Base-by-base conservation (phyloP, 2,113 vertebrate genomes). In the Manacus vitellinus region DNA sequence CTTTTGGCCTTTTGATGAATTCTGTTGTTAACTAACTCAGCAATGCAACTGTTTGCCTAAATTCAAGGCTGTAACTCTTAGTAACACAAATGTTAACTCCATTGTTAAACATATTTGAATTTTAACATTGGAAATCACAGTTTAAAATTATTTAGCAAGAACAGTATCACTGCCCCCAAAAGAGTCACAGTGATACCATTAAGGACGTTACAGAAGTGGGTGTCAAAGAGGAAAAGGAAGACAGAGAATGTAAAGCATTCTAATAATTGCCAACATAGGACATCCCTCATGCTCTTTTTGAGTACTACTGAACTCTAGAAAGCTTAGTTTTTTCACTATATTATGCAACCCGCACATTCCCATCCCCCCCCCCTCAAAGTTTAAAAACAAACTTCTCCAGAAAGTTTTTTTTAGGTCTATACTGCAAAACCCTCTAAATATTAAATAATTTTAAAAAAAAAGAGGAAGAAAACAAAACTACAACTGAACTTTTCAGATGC, bases 201-300 rank as follows among this genome's bases (percentile, higher is more conserved):
- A 83, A 80, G 72, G 86, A 86, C 39, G 33, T 88, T 43, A 83
- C 33, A 94, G 83, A 88, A 92, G 18, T 72, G 61, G 73, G n/a
- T 33, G 47, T 72, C n/a, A 92, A 74, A 43, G 24, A 81, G 55
- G 51, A 81, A 94, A 73, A 84, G 47, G 11, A 68, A 85, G 47
- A 67, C 30, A 68, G 9, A 72, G 33, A 71, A 86, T 4, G 16
- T 84, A 74, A 95, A 95, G 55, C 85, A 90, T 78, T 93, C 79
- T 88, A 84, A 94, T 90, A 90, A 37, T 49, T 4, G 54, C 44
- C 90, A 93, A 56, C 52, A 49, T 14, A 85, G 30, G 68, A 80
- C 8, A 12, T 43, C 59, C 81, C 55, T 96, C 90, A 95, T 96
- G 95, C 90, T 95, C 78, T 88, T 94, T 95, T 85, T 78, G 68